Evolutionary conservation across 2,113 vertebrate species (phyloP), one percentile per base, ranked within the genome.

Genomic region (Promerops cafer): DNA sequence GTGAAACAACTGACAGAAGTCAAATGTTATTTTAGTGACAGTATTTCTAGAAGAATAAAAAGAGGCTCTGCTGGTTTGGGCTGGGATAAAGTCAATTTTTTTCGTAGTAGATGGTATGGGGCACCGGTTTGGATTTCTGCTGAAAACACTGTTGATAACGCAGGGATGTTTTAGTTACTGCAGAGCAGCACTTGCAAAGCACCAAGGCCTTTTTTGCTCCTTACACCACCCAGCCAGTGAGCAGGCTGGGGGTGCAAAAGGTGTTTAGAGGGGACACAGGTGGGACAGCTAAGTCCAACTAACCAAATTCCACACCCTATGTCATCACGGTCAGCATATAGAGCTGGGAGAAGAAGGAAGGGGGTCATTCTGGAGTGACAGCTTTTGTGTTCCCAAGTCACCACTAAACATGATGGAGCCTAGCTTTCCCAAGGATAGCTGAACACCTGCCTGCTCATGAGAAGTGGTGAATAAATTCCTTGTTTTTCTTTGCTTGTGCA

Each of bases 361-460:
- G 9, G 16, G 4, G 2, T 28, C 26, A 45, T 59, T 59, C 13
- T 39, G 45, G 30, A 60, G 12, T 31, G 53, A 60, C 5, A 24
- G 17, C 0, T 0, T 53, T 60, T 60, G 26, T 66, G 18, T 47
- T 53, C 30, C n/a, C 45, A 66, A 80, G 60, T 20, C n/a, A 53
- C 52, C 13, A 6, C 33, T 53, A 53, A 26, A 30, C 1, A 5
- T 13, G 4, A 42, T 14, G 18, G 40, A 72, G 30, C 15, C 6
- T 21, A 60, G n/a, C 21, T 80, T 40, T 66, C 53, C n/a, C 35
- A 79, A 60, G 47, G 26, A 74, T 24, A 45, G 26, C 40, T 37
- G 22, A 91, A 60, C 24, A 75, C 30, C 66, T 74, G 61, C 24
- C 30, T 60, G 53, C 13, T 27, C n/a, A 40, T 10, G 13, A 45